A percentile compares a stretch with the other conserved stretches of the same genome.
Conservation (phyloP, 2,797 vertebrate species). For the Salarias fasciatus region DNA sequence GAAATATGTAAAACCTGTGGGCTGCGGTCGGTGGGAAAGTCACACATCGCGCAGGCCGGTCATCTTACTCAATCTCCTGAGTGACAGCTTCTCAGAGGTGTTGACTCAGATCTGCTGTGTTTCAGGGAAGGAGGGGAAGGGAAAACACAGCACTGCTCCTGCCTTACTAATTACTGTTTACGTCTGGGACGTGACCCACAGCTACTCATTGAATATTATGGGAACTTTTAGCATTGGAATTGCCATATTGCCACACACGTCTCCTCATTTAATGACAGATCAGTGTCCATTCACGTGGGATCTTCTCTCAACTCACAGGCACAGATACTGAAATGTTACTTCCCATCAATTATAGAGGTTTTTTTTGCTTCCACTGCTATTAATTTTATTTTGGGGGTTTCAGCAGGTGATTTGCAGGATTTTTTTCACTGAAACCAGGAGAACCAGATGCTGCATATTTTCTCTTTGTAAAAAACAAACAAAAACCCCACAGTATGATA, state of each 20-base stretch:
- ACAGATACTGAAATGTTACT: background rate
- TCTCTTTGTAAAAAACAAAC: too few relatives aligned
- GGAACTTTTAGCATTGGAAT: conserved; percentile 10
- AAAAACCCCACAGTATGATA: too few relatives aligned
- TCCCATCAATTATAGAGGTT: too few relatives aligned
- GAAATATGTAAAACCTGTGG: conserved; percentile 3
- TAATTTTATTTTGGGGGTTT: too few relatives aligned
- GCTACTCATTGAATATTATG: too few relatives aligned
- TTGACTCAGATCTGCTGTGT: conserved; percentile 59
- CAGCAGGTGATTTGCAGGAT: too few relatives aligned
- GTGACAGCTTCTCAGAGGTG: conserved; percentile 35
- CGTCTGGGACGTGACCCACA: conserved; percentile 15
- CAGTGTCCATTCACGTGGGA: background rate
- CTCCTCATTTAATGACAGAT: background rate
- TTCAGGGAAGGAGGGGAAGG: conserved; percentile 64
- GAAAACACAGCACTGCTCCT: conserved; percentile 52
- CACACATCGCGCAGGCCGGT: conserved; percentile 39
- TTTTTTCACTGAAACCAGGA: too few relatives aligned
- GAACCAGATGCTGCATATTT: too few relatives aligned
- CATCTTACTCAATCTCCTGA: conserved; percentile 40
- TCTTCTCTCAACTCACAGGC: background rate
- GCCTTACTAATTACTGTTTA: conserved; percentile 46
- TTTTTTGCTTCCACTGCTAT: too few relatives aligned
- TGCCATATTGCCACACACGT: background rate
- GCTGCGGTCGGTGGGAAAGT: conserved; percentile 48